Percentiles rank a stretch among this genome's conserved stretches.
Conservation (phyloP, 2,888 invertebrate genomes). For the Caenorhabditis sp. region DNA sequence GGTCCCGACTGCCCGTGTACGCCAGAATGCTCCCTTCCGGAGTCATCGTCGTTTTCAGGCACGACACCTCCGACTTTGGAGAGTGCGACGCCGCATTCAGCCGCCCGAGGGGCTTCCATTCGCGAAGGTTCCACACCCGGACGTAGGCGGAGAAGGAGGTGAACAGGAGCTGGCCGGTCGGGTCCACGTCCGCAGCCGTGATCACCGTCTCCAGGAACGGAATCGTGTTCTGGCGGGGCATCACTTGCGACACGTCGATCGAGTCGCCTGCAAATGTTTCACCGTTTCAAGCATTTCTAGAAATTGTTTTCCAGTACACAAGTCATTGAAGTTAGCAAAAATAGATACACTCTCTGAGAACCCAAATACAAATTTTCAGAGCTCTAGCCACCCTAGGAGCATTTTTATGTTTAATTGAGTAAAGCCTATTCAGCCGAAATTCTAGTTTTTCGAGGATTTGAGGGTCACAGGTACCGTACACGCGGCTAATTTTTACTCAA, state of each 20-base stretch:
- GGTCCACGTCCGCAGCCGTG: constrained; percentile 65
- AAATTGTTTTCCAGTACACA: too few relatives aligned
- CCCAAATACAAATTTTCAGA: too few relatives aligned
- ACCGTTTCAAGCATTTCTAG: neutral
- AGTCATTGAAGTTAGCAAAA: too few relatives aligned
- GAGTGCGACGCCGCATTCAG: constrained; percentile 63
- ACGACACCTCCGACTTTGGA: constrained; percentile 58
- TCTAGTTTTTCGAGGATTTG: too few relatives aligned
- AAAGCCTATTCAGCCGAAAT: too few relatives aligned
- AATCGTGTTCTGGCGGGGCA: constrained; percentile 68
- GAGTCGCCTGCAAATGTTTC: constrained; percentile 23
- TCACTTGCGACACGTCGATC: constrained; percentile 31
- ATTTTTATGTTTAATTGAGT: too few relatives aligned
- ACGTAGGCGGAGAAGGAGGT: constrained; percentile 68
- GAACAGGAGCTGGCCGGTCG: constrained; percentile 65
- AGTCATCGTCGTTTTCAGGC: constrained; percentile 84
- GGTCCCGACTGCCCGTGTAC: constrained; percentile 90
- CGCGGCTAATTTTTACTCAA: too few relatives aligned
- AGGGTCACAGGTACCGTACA: too few relatives aligned
- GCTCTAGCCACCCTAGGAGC: too few relatives aligned
- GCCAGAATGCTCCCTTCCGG: constrained; percentile 81
- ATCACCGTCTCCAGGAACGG: constrained; percentile 67
- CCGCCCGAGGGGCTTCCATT: constrained; percentile 64
- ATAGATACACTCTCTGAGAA: too few relatives aligned
- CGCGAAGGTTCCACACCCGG: constrained; percentile 84